Conservation (phyloP, 2,888 invertebrate species). For the Stenolophus ochropezus region DNA sequence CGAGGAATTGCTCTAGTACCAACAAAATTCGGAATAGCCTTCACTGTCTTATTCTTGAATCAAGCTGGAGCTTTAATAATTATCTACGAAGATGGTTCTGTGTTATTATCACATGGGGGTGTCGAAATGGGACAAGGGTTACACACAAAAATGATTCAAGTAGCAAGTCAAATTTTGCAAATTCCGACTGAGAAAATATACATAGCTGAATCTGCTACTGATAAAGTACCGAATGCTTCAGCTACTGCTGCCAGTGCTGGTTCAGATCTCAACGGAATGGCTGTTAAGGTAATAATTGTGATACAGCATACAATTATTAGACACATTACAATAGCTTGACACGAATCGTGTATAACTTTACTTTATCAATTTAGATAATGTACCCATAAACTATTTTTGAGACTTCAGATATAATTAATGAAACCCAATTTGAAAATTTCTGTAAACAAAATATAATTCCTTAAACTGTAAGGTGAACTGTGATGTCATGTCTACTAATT, state of each 20-base stretch:
- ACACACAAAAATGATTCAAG: conserved; percentile 96
- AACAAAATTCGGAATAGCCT: conserved; percentile 90
- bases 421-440: too few species aligned
- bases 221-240: conserved; percentile 93
- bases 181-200: conserved; percentile 85
- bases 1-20: conserved; percentile 88
- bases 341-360: too few species aligned
- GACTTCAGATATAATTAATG: too few species aligned
- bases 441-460: too few species aligned
- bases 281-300: conserved; percentile 85
- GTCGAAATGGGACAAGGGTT: conserved; percentile 98
- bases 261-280: conserved; percentile 95
- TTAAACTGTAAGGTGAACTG: too few species aligned
- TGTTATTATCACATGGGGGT: conserved; percentile 92
- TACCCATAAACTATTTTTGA: too few species aligned
- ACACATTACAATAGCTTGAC: too few species aligned
- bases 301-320: too few species aligned
- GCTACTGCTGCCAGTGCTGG: conserved; percentile 92
- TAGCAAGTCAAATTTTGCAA: conserved; percentile 84
- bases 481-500: too few species aligned
- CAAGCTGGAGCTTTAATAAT: conserved; percentile 92
- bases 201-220: conserved; percentile 88
- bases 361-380: too few species aligned
- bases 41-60: conserved; percentile 84
- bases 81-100: conserved; percentile 92